These are phyloP conservation scores for Corythornis madagascariensis DNA, from an alignment of 2,113 vertebrate genomes.

Conservation along the genomic window DNA sequence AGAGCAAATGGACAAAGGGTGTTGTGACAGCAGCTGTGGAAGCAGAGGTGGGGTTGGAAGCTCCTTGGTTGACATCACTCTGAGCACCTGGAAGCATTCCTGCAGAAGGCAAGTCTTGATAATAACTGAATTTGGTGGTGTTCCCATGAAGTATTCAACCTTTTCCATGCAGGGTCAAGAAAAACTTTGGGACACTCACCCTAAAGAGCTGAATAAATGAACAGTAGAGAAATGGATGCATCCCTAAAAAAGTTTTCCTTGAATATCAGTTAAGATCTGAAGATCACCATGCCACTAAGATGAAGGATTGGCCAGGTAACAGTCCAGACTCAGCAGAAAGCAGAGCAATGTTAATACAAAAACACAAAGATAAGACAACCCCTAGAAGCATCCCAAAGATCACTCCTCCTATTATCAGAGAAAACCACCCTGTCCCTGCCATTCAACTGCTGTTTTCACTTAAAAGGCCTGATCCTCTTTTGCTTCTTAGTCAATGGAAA, in stretches of 20 bases:
- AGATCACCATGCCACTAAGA: background rate
- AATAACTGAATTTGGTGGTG: background rate
- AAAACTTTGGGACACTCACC: background rate
- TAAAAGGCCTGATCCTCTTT: background rate
- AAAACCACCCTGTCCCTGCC: background rate
- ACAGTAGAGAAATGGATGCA: background rate
- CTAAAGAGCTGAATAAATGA: background rate
- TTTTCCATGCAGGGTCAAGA: background rate
- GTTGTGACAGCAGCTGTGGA: accelerated
- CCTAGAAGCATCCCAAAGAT: background rate
- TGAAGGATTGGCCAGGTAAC: background rate
- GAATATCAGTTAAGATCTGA: background rate
- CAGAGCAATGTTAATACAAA: background rate
- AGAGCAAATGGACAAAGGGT: background rate
- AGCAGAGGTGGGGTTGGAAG: background rate
- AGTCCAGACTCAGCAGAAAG: background rate
- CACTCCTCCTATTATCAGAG: background rate
- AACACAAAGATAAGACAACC: background rate
- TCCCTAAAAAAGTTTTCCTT: background rate
- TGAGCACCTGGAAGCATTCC: background rate
- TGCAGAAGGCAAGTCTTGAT: background rate
- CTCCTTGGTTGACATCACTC: background rate
- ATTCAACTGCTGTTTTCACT: no score
- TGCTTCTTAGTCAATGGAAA: background rate
- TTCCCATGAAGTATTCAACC: background rate